Evolutionary conservation across 2,888 invertebrate genomes (phyloP).

Genomic region (Xylocampa areola): DNA sequence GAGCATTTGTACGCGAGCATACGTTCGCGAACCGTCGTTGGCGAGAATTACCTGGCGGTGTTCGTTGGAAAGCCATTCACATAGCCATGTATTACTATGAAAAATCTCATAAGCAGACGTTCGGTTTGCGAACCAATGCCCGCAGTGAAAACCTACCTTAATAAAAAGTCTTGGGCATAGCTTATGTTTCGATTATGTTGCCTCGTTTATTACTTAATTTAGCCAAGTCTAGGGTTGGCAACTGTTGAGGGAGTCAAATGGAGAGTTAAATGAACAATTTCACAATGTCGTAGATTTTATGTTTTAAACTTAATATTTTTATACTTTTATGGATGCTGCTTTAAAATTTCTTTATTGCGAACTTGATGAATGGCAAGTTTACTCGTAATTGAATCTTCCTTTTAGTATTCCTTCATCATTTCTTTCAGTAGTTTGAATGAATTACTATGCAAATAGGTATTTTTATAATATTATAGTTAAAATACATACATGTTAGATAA

Average conservation of each 20-base stretch:
- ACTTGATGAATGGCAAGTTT: background rate
- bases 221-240: slow-evolving; percentile 66
- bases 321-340: background rate
- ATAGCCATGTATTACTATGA: too few relatives aligned
- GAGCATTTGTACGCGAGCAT: too few relatives aligned
- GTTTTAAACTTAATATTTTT: slow-evolving; percentile 9
- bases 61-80: too few relatives aligned
- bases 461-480: background rate
- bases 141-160: too few relatives aligned
- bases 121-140: too few relatives aligned
- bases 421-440: background rate
- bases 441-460: background rate
- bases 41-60: too few relatives aligned
- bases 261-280: slow-evolving; percentile 35
- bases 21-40: too few relatives aligned
- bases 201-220: slow-evolving; percentile 87
- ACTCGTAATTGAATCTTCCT: background rate
- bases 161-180: slow-evolving; percentile 69
- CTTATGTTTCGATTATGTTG: slow-evolving; percentile 77
- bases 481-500: background rate
- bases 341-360: background rate
- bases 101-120: too few relatives aligned
- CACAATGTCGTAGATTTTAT: slow-evolving; percentile 14
- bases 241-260: slow-evolving; percentile 56
- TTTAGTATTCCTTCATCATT: background rate